Conservation (phyloP, 2,113 vertebrate genomes). For the Coracopsis vasa region DNA sequence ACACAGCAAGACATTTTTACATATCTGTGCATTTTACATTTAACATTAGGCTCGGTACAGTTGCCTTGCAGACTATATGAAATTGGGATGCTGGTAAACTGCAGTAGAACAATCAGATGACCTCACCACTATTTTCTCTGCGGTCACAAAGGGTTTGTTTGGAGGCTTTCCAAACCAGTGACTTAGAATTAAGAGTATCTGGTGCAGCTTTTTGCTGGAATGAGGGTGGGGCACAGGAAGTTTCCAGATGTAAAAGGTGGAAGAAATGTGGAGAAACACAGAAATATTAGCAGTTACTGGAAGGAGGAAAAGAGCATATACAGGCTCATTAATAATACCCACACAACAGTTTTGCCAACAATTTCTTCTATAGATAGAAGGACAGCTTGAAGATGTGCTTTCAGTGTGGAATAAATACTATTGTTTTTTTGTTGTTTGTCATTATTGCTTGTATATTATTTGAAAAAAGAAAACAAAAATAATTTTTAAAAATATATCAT, state of each 20-base stretch:
- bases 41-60: background rate
- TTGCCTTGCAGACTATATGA: background rate
- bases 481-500: background rate
- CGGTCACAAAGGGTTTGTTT: background rate
- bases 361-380: background rate
- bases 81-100: background rate
- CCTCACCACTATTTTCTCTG: background rate
- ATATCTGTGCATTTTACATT: background rate
- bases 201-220: background rate
- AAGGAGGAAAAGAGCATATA: background rate
- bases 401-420: background rate
- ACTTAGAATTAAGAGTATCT: background rate
- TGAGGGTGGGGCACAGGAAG: background rate
- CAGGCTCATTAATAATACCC: background rate
- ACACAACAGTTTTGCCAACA: background rate
- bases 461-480: background rate
- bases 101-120: background rate
- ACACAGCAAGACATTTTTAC: background rate
- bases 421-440: background rate
- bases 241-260: background rate
- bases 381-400: background rate
- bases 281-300: background rate
- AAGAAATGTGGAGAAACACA: background rate
- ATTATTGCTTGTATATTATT: background rate
- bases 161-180: background rate